A percentile compares a stretch with the other conserved stretches of the same genome.
These are phyloP conservation scores for Acropternis orthonyx DNA, from an alignment of 2,797 vertebrate species.

Conservation along the genomic window DNA sequence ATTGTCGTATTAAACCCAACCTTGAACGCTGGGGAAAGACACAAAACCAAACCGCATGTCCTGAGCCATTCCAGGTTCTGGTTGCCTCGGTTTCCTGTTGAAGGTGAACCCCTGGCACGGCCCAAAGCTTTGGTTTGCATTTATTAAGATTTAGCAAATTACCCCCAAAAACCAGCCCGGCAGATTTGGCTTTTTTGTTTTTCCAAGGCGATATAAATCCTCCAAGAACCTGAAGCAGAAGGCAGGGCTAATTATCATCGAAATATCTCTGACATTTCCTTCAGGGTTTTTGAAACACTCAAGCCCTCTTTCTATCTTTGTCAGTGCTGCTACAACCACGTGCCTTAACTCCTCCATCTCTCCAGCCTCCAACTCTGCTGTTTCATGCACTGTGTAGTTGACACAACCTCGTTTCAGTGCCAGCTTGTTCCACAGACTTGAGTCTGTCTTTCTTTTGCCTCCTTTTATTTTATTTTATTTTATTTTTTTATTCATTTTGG, in stretches of 20 bases:
- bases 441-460: background rate
- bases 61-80: background rate
- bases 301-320: slow-evolving; percentile 50
- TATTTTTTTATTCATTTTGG: background rate
- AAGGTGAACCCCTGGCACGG: background rate
- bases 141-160: background rate
- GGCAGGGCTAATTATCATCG: slow-evolving; percentile 4
- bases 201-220: background rate
- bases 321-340: slow-evolving; percentile 10
- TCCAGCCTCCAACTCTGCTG: slow-evolving; percentile 21
- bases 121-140: background rate
- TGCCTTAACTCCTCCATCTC: slow-evolving; percentile 65
- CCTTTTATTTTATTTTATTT: background rate
- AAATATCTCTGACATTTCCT: slow-evolving; percentile 43
- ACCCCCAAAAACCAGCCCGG: background rate
- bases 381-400: background rate
- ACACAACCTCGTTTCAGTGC: background rate
- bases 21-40: background rate
- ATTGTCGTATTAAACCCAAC: slow-evolving; percentile 26
- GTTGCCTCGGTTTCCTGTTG: background rate
- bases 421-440: background rate
- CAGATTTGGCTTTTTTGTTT: background rate
- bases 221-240: slow-evolving; percentile 12
- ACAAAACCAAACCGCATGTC: background rate
- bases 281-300: slow-evolving; percentile 21